Evolutionary conservation across 2,113 vertebrate species (phyloP).

Genomic region (Ancistrus triradiatus): DNA sequence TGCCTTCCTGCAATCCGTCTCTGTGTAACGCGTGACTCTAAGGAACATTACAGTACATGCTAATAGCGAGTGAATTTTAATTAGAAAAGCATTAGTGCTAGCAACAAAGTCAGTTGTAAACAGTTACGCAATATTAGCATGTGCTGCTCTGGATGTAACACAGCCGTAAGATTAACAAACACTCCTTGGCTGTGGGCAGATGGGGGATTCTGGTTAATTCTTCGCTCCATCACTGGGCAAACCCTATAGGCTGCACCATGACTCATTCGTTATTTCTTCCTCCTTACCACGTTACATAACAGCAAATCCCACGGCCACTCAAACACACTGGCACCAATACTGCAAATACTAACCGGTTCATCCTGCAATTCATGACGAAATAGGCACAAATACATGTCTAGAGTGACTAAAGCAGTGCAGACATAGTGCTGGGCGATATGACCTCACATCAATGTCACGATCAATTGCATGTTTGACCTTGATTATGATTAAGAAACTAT

Average conservation of each 20-base stretch:
- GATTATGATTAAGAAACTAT: no score
- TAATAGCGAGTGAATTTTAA: no score
- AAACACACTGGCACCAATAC: slow-evolving; percentile 24
- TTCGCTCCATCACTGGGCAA: slow-evolving; percentile 14
- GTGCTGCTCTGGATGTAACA: slow-evolving; percentile 2
- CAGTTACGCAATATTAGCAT: slow-evolving; percentile 8
- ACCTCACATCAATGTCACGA: no score
- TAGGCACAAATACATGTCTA: background rate
- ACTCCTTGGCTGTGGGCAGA: background rate
- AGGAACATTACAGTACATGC: background rate
- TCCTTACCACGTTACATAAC: slow-evolving; percentile 53
- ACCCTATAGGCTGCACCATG: slow-evolving; percentile 7
- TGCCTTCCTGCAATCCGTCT: background rate
- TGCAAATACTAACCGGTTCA: slow-evolving; percentile 8
- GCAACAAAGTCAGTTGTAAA: no score
- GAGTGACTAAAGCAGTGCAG: no score
- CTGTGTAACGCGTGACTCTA: background rate
- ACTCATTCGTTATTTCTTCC: slow-evolving; percentile 17
- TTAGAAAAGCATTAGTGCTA: no score
- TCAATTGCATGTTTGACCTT: no score
- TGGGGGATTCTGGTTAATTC: slow-evolving; percentile 14
- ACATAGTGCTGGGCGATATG: no score
- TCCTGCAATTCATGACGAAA: no score
- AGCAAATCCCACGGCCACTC: slow-evolving; percentile 36
- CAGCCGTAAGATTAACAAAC: slow-evolving; percentile 5